These are phyloP conservation scores for Drosophila cognata DNA, from an alignment of 2,888 invertebrate genomes.

Conservation along the genomic window DNA sequence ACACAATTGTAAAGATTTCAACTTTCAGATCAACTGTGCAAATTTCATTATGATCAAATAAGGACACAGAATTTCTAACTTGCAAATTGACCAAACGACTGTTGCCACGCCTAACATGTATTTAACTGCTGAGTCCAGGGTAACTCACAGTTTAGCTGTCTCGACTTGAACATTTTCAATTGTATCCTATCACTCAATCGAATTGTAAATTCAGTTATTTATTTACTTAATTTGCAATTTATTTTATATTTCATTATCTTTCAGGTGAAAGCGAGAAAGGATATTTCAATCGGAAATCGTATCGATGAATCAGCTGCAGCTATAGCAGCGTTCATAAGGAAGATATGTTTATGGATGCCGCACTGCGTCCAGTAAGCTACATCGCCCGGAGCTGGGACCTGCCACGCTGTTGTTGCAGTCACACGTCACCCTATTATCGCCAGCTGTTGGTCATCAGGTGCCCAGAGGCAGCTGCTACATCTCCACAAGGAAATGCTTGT, in stretches of 20 bases:
- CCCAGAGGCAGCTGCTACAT: conserved; percentile 95
- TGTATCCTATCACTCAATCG: background rate
- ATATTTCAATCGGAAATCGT: background rate
- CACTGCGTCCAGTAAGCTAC: conserved; percentile 89
- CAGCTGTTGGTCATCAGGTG: conserved; percentile 93
- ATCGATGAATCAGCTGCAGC: background rate
- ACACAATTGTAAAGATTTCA: background rate
- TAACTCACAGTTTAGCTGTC: background rate
- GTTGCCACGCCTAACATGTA: background rate
- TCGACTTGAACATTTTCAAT: background rate
- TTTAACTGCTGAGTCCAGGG: background rate
- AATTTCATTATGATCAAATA: background rate
- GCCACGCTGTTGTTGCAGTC: conserved; percentile 87
- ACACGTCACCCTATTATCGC: conserved; percentile 90
- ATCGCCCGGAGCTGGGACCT: conserved; percentile 94
- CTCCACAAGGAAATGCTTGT: conserved; percentile 98
- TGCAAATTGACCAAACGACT: background rate
- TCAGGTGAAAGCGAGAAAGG: background rate
- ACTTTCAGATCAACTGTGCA: background rate
- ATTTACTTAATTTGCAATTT: background rate
- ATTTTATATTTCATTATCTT: background rate
- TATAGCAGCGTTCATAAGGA: background rate
- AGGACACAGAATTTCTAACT: background rate
- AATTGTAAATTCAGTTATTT: background rate
- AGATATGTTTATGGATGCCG: background rate